Conservation (phyloP, 2,113 vertebrate genomes). For the Grammomys surdaster region DNA sequence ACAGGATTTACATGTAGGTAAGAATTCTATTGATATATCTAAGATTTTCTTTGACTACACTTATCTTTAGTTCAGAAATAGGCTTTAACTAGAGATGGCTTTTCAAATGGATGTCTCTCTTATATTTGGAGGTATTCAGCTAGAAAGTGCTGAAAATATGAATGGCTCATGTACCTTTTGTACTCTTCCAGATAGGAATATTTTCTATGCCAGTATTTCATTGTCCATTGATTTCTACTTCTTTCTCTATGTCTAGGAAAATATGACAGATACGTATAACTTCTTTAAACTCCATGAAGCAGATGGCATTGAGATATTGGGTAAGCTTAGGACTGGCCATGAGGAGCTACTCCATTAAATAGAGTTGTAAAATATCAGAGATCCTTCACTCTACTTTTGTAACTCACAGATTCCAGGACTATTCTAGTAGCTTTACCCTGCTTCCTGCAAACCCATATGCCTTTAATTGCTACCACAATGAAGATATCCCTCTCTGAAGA, state of each 20-base stretch:
- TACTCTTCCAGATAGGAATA: rapidly evolving
- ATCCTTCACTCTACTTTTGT: background rate
- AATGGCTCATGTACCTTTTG: background rate
- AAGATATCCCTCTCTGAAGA: constrained; percentile 1
- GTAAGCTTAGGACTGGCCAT: background rate
- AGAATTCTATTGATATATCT: background rate
- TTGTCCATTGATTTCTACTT: background rate
- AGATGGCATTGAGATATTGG: background rate
- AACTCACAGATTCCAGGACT: background rate
- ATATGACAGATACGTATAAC: background rate
- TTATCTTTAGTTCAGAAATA: background rate
- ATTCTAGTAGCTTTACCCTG: background rate
- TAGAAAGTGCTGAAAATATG: background rate
- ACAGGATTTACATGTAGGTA: background rate
- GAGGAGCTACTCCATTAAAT: background rate
- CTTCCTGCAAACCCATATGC: background rate
- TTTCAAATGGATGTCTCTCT: constrained; percentile 8
- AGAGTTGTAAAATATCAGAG: background rate
- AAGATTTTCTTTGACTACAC: background rate
- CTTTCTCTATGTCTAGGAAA: background rate
- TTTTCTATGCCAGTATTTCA: background rate
- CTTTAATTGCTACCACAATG: constrained; percentile 41
- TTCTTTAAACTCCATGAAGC: background rate
- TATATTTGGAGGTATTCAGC: constrained; percentile 63
- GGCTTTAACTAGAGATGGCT: background rate